Evolutionary conservation across 2,113 vertebrate genomes (phyloP), one percentile per base, ranked within the genome.

Genomic region (Saccopteryx leptura): DNA sequence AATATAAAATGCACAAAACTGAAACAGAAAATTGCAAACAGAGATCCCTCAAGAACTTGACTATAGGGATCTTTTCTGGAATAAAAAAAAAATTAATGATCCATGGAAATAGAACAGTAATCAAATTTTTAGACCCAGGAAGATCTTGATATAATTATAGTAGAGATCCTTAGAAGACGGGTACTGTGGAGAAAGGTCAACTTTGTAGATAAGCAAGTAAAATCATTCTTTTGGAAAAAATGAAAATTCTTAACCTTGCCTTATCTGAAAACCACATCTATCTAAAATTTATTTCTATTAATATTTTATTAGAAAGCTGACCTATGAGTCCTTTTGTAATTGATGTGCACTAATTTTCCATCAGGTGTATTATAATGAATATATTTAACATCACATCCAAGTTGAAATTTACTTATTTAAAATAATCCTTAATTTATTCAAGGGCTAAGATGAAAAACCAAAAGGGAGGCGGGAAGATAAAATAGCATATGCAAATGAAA

Each of bases 61-160:
- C 33, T 33, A 31, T 5, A 23, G 63, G n/a, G 26, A 86, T 69
- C 21, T n/a, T 6, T 88, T 52, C 63, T 74, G 33, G 23, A 87
- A 94, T 19, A 85, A 71, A 93, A 83, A 90, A 89, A 88, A 89
- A 85, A 11, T 10, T 92, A 94, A 96, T 93, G 95, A 92, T 54
- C 65, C 81, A 66, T 85, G 52, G n/a, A 94, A 81, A 93, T 48
- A 87, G 46, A 94, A 85, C 28, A 96, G 85, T 95, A 76, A 76
- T 82, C 92, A 91, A 95, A 88, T 82, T 87, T 88, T 68, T 58
- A 92, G 52, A 56, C 52, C 60, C 5, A 71, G 52, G 19, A 90
- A 95, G n/a, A 56, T 46, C 60, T 75, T 81, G 88, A 31, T 84
- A 58, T 58, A 93, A 86, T 95, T 79, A n/a, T 28, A 94, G 24